These are phyloP conservation scores for Caenorhabditis brenneri DNA, from an alignment of 1,140 invertebrate genomes.

Conservation along the genomic window DNA sequence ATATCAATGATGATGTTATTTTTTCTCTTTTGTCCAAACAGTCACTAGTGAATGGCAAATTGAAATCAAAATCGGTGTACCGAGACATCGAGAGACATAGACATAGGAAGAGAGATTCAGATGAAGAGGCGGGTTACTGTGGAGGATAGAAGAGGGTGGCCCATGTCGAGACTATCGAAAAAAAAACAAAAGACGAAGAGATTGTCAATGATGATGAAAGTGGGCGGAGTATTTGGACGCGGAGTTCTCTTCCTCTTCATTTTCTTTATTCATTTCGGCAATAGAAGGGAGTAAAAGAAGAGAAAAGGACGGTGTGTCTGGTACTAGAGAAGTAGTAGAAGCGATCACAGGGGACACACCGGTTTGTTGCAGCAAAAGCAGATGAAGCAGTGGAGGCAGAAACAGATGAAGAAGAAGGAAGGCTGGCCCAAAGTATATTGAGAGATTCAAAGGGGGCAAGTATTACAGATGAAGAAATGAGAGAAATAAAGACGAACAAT, in stretches of 20 bases:
- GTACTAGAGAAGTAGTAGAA: constrained; percentile 43
- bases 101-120: not conserved
- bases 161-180: constrained; percentile 6
- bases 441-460: not conserved
- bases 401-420: constrained; percentile 6
- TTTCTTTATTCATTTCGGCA: constrained; percentile 14
- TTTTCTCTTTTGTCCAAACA: not conserved
- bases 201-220: not conserved
- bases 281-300: constrained; percentile 5
- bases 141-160: not conserved
- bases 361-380: constrained; percentile 41
- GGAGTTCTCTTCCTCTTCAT: not conserved
- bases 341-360: constrained; percentile 39
- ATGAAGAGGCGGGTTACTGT: not conserved
- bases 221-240: constrained; percentile 18
- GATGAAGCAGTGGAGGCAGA: not conserved
- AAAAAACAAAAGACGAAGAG: not conserved
- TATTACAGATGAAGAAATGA: constrained; percentile 11
- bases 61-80: constrained; percentile 24
- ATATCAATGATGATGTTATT: not conserved
- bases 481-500: constrained; percentile 30
- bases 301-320: constrained; percentile 13
- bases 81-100: constrained; percentile 16
- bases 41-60: constrained; percentile 32
- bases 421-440: constrained; percentile 27